Evolutionary conservation across 2,113 vertebrate genomes (phyloP), one percentile per base, ranked within the genome.

Genomic region (Forbesichthys papilliferus): DNA sequence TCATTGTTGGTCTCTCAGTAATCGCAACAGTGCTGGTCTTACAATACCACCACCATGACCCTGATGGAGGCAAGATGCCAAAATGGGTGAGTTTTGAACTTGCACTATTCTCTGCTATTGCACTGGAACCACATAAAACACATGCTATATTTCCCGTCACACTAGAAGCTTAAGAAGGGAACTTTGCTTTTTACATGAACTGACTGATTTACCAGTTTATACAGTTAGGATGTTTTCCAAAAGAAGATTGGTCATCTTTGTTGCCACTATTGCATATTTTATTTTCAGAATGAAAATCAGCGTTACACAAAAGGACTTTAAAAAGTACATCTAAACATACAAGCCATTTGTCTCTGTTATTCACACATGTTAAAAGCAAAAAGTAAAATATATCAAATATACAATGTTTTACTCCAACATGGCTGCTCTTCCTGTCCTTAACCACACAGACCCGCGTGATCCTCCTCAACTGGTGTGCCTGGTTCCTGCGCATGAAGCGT

Each of bases 401-500:
- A 27, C 27, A 27, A 27, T 27, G 27, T 27, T 42, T 1, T 42
- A 42, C 7, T 6, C 4, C 5, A 8, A 42, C 5, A 42, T 6
- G 36, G 5, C 36, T 42, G 11, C 36, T 11, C 1, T 16, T 11
- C 4, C 61, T 36, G 20, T 16, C 2, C 64, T 66, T 70, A 49
- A 68, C 64, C 75, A 79, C 9, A 16, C 75, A 99, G 97, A 96
- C 94, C 12, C 94, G 96, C 64, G 89, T 96, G 16, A 89, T 98
- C 82, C 94, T 99, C 3, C 90, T 99, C 82, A 95, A 98, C 82
- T 99, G 96, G 96, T 98, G 96, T 0, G 96, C 97, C 1, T 97
- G 96, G 96, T 98, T 99, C 77, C 92, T 98, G 84, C 90, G 95
- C 46, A 98, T 99, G 96, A 99, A 97, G 75, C 91, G 94, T 12